These are phyloP conservation scores for Hedychridium roseum DNA, from an alignment of 2,888 invertebrate species.

Conservation along the genomic window DNA sequence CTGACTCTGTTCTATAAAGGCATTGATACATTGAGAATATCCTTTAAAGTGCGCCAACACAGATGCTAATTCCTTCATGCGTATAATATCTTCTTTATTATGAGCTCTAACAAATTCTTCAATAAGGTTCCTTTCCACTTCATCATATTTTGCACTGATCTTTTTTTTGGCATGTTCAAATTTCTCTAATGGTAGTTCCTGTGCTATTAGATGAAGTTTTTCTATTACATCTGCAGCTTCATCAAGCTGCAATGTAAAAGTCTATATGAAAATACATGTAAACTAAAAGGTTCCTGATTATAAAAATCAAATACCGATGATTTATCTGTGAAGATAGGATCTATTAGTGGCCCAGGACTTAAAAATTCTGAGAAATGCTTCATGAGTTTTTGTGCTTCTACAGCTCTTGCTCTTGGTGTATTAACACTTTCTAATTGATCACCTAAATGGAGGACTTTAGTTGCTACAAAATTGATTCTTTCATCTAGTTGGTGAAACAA, in stretches of 20 bases:
- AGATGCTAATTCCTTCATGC: conserved; percentile 93
- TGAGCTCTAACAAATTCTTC: conserved; percentile 95
- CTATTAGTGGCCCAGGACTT: conserved; percentile 82
- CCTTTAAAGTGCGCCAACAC: conserved; percentile 96
- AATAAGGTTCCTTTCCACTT: conserved; percentile 87
- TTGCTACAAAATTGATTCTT: conserved; percentile 95
- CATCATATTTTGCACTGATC: conserved; percentile 88
- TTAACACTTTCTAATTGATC: conserved; percentile 97
- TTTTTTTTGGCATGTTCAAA: conserved; percentile 86
- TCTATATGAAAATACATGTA: background rate
- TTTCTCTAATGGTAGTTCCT: conserved; percentile 89
- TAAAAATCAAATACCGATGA: conserved; percentile 68
- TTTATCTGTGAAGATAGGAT: conserved; percentile 87
- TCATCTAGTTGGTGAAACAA: conserved; percentile 93
- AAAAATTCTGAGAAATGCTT: conserved; percentile 93
- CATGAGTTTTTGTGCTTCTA: conserved; percentile 93
- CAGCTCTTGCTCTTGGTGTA: conserved; percentile 91
- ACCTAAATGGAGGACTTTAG: conserved; percentile 97
- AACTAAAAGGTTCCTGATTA: conserved; percentile 2
- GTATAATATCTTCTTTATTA: conserved; percentile 79
- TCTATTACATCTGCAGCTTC: conserved; percentile 98
- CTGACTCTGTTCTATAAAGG: conserved; percentile 96
- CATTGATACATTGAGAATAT: conserved; percentile 95
- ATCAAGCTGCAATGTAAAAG: conserved; percentile 70
- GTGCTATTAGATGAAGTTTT: conserved; percentile 93